Evolutionary conservation across 2,888 invertebrate species (phyloP).

Genomic region (Calliopum simillimum): DNA sequence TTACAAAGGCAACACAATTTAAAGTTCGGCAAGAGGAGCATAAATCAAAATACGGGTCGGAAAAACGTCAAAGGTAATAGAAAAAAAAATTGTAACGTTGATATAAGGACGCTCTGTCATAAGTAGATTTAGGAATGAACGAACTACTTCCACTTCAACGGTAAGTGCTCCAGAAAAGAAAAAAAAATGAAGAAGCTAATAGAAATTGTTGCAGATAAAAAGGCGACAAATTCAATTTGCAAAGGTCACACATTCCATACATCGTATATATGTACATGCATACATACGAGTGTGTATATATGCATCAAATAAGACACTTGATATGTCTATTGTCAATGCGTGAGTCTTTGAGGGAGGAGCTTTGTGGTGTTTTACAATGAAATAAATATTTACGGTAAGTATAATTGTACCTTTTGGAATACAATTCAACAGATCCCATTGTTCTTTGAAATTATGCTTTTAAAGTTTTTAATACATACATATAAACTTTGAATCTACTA

Average conservation of each 20-base stretch:
- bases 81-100: neutral
- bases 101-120: neutral
- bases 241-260: conserved; percentile 63
- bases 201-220: conserved; percentile 63
- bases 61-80: neutral
- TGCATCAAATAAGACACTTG: neutral
- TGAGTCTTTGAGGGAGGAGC: neutral
- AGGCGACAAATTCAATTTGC: conserved; percentile 64
- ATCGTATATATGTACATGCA: conserved; percentile 50
- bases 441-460: too few species aligned
- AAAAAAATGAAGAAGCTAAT: conserved; percentile 52
- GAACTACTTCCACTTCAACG: conserved; percentile 39
- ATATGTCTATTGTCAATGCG: conserved; percentile 13
- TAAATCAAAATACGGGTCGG: conserved; percentile 7
- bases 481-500: too few species aligned
- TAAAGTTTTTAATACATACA: too few species aligned
- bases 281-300: neutral
- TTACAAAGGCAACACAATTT: neutral
- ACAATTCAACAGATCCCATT: too few species aligned
- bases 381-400: too few species aligned
- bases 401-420: too few species aligned
- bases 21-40: neutral
- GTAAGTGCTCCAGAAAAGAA: conserved; percentile 5
- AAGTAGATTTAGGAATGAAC: conserved; percentile 32
- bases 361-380: neutral